Base-by-base conservation (phyloP, 2,797 vertebrate species). In the Anguilla pacifica region DNA sequence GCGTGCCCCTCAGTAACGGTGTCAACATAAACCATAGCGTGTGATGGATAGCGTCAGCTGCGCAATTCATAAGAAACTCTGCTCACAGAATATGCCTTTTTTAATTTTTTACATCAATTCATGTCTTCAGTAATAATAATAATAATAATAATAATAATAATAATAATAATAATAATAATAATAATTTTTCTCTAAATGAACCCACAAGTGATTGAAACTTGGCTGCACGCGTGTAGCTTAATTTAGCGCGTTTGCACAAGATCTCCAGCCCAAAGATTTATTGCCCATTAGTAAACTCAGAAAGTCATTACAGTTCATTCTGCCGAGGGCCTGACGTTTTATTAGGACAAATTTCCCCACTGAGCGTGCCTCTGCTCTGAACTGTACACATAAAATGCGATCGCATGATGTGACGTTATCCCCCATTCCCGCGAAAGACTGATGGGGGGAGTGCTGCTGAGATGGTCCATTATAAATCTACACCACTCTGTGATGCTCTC, bases 271-370 rank as follows among this genome's bases (percentile, higher is more conserved):
- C 93, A 93, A 95, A 94, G 96, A 97, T 96, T 97, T 97, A 97
- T 97, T 96, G 95, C 94, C 96, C 96, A 96, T 96, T 96, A 96
- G 96, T 96, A 95, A 95, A 96, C 96, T 94, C 96, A 95, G 95
- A 96, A 96, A 96, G 96, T 96, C 96, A 97, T 97, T 97, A 96
- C 95, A 96, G 96, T 96, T 96, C 95, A 96, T 97, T 96, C 94
- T 96, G 96, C 96, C 96, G 93, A 94, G 89, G 95, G 96, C 95
- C 95, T 96, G 96, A 96, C 96, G 92, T 96, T 97, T 97, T 97
- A 97, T 97, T 96, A 96, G 96, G 94, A 97, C 95, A 97, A 96
- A 96, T 96, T 93, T 95, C 93, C 92, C 95, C 94, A 90, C 89
- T 92, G 95, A 94, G 95, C 94, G 92, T 10, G 77, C 91, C 91